Base-by-base conservation (phyloP, 2,113 vertebrate species). In the Chaenogobius annularis region DNA sequence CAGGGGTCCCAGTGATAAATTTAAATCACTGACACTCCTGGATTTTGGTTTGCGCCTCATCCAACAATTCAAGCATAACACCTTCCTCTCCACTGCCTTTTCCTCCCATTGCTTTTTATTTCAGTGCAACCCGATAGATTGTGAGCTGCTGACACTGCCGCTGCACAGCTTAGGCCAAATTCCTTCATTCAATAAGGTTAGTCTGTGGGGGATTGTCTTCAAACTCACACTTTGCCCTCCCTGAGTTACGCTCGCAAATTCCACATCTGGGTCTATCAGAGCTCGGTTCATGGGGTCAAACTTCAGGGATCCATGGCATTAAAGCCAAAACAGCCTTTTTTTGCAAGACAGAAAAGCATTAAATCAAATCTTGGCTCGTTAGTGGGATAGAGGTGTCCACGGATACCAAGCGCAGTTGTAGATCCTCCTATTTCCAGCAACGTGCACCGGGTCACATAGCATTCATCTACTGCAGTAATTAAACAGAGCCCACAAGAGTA, bases 401-500 rank as follows among this genome's bases (percentile, higher is more conserved):
- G 44, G 82, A 78, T 66, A 74, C 76, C 77, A 87, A 79, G 69
- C 62, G 56, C 75, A 68, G 78, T 70, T 22, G 13, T 58, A 81
- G 69, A 84, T 81, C 79, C 73, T 84, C 69, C 77, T 50, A 58
- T 69, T 69, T 77, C 65, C 73, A 85, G 79, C 62, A 75, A 44
- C 74, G 70, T 80, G 74, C 82, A 76, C 86, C 69, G 84, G 75
- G 81, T 73, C 81, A 79, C 81, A 66, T 84, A 76, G 74, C 83
- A 86, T 84, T 79, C 70, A 77, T 84, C 80, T 67, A 70, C 83
- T 85, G 84, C 87, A 80, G 87, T 89, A 89, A 88, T 89, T 91
- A 89, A 87, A 85, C 82, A 82, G 72, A 69, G 79, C 64, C 71
- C 83, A 55, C 73, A 48, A 68, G 54, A 22, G 69, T 63, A 73